Base-by-base conservation (phyloP, 2,113 vertebrate species). In the Cinclus cinclus region DNA sequence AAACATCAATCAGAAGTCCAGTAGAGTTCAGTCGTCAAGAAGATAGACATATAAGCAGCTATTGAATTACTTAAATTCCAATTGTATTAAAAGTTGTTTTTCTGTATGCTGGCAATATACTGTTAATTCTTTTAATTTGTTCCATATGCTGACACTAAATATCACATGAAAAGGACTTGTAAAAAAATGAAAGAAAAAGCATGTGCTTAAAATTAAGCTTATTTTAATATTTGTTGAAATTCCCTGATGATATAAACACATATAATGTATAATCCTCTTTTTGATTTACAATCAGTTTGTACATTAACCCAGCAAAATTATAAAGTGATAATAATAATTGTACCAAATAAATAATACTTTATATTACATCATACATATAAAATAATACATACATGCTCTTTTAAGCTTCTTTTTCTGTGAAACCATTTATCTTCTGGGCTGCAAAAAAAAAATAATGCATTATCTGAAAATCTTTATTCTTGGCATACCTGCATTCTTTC, bases 161-260 rank as follows among this genome's bases (percentile, higher is more conserved):
- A 71, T 24, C 20, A 65, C 5, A 80, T 37, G 12, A 85, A 90
- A 77, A 53, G 0, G 16, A 22, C 10, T 33, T 15, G 28, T 12
- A 15, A 14, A 28, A 42, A 20, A 9, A 35, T 4, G 0, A 11
- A 44, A n/a, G 3, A 39, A 23, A 69, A 27, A 25, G 1, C 3
- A 31, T 24, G 5, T 63, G 13, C 7, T 56, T 75, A 67, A 64
- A 93, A 30, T 7, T 58, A 64, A 70, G 49, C 4, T 64, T 27
- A 11, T 68, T 27, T 37, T 64, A 56, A 56, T 84, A 71, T 60
- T 39, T 16, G 41, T 6, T 74, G 37, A 77, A 88, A 89, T 63
- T 13, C 14, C 8, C 11, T 35, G 6, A 41, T 70, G 7, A 22
- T 30, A n/a, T 52, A 53, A 35, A 28, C 14, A 60, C 3, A 76